Base-by-base conservation (phyloP, 2,113 vertebrate species). In the Orthonyx spaldingii region DNA sequence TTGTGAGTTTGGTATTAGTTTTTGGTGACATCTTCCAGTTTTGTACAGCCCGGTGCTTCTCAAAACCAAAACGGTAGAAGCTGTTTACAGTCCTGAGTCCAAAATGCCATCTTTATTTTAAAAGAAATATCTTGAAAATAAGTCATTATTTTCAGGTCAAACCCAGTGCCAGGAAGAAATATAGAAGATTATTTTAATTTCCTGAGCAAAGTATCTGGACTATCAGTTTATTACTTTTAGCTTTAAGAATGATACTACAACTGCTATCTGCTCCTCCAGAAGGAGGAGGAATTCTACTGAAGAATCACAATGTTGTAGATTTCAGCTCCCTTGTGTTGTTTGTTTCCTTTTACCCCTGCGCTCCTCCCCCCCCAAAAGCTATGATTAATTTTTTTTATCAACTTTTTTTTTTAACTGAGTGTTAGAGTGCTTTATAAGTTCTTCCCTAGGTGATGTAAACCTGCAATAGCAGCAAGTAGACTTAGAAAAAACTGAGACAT, bases 291-390 rank as follows among this genome's bases (percentile, higher is more conserved):
- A 23, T 82, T 79, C 78, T 71, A 37, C 10, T 53, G 19, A 64
- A 57, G 24, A 87, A 47, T 3, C 1, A 23, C 10, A 53, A 4
- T 9, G 0, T 32, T 28, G 5, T 32, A 9, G 11, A 71, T 68
- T 83, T 80, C n/a, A 76, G 7, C 17, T 79, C 5, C 16, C 3
- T 13, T 17, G 30, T 13, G 16, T 23, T 56, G 9, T 30, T 37
- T 37, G 5, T 49, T n/a, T 41, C 33, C 12, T 39, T 65, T 19
- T 28, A n/a, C 4, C 2, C 3, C 19, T 24, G 24, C 7, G 11
- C 12, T 82, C 13, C 10, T 26, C 53, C 3, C 21, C 16, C 3
- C 10, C 16, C 8, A 9, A 42, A 50, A 7, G 1, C 1, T 9
- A 49, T 37, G 8, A 26, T 53, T 16, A 14, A 23, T 16, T 32